These are phyloP conservation scores for Dione juno DNA, from an alignment of 2,888 invertebrate genomes.

Conservation along the genomic window DNA sequence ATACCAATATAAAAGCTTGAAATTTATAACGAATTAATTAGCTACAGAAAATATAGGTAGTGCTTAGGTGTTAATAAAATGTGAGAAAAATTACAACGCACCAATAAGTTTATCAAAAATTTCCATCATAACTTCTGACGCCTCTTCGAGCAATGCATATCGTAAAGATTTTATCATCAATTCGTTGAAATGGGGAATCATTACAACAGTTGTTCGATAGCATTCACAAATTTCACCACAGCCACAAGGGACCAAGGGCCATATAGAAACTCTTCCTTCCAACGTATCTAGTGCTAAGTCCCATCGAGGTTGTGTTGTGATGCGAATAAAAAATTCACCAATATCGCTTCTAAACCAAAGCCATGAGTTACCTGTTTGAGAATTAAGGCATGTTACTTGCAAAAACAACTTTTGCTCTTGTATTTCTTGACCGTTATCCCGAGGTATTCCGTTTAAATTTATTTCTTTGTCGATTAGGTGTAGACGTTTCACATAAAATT, in stretches of 20 bases:
- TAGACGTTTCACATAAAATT: slow-evolving; percentile 65
- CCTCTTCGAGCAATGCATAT: slow-evolving; percentile 67
- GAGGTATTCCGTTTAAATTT: slow-evolving; percentile 58
- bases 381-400: slow-evolving; percentile 70
- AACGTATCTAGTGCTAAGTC: slow-evolving; percentile 70
- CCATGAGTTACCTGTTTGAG: slow-evolving; percentile 68
- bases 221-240: slow-evolving; percentile 76
- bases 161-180: slow-evolving; percentile 70
- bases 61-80: not conserved
- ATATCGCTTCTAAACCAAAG: slow-evolving; percentile 72
- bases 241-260: slow-evolving; percentile 72
- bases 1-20: not conserved
- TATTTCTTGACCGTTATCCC: slow-evolving; percentile 61
- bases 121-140: slow-evolving; percentile 68
- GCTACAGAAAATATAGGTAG: not conserved
- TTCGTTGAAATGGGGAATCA: slow-evolving; percentile 73
- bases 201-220: slow-evolving; percentile 66
- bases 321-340: slow-evolving; percentile 72
- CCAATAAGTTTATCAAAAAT: slow-evolving; percentile 71
- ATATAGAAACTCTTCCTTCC: slow-evolving; percentile 60
- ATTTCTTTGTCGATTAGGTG: slow-evolving; percentile 70
- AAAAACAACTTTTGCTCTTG: slow-evolving; percentile 67
- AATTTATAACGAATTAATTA: not conserved
- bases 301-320: slow-evolving; percentile 73
- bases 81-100: slow-evolving; percentile 46